Conservation (phyloP, 2,113 vertebrate species). For the Lagopus muta region DNA sequence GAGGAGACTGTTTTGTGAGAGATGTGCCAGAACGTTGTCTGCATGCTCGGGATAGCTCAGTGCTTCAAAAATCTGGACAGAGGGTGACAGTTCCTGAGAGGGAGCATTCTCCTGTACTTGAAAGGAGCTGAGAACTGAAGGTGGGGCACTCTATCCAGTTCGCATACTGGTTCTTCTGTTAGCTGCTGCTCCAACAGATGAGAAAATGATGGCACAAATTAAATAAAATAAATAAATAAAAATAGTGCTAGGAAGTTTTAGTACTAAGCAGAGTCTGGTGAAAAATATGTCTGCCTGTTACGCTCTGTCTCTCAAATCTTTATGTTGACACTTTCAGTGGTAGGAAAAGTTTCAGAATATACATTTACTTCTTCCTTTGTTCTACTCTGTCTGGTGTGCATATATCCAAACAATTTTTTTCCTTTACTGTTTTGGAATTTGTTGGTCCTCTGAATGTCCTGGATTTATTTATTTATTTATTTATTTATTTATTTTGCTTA, state of each 20-base stretch:
- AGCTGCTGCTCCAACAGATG: neutral
- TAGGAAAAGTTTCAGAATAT: neutral
- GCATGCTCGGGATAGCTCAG: neutral
- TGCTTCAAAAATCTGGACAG: slow-evolving; percentile 43
- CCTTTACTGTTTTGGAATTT: neutral
- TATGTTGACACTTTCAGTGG: neutral
- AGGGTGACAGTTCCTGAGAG: neutral
- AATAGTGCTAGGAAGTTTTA: neutral
- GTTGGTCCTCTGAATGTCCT: neutral
- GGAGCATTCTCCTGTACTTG: neutral
- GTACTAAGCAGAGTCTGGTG: neutral
- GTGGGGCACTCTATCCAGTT: neutral
- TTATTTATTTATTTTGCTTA: neutral
- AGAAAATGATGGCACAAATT: neutral
- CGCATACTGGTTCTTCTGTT: neutral
- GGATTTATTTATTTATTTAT: neutral
- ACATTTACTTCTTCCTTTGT: neutral
- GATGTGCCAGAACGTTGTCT: neutral
- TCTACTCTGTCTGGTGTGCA: neutral
- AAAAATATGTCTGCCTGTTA: neutral
- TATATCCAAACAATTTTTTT: neutral
- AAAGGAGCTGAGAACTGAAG: neutral
- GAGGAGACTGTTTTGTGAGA: neutral
- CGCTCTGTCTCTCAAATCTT: neutral
- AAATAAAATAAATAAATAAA: too few relatives aligned